Percentiles rank a stretch among this genome's conserved stretches.
Evolutionary conservation across 2,113 vertebrate species (phyloP).

Genomic region (Pluvialis apricaria): DNA sequence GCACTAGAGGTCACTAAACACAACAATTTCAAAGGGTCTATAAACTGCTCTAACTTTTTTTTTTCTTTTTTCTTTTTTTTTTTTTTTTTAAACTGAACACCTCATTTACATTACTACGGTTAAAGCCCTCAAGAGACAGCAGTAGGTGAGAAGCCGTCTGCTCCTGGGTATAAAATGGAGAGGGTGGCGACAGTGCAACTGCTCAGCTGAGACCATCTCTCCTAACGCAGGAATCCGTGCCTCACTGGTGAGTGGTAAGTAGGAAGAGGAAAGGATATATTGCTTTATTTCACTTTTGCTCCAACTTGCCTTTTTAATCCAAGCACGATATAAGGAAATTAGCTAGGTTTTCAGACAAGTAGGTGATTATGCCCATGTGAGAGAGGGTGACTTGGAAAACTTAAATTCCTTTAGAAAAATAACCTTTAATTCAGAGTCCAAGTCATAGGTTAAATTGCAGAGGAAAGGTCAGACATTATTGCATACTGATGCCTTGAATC

Average conservation of each 20-base stretch:
- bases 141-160: neutral
- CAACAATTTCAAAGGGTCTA: neutral
- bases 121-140: neutral
- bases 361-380: neutral
- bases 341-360: neutral
- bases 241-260: neutral
- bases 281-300: neutral
- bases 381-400: neutral
- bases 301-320: neutral
- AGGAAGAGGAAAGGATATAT: neutral
- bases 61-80: neutral
- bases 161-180: neutral
- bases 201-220: neutral
- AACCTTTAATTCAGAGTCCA: neutral
- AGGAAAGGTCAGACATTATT: neutral
- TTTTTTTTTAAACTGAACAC: neutral
- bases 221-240: neutral
- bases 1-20: conserved; percentile 29
- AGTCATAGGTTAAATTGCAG: neutral
- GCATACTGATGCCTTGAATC: neutral
- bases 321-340: neutral
- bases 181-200: neutral
- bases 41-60: neutral
- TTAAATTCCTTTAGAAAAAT: neutral
- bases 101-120: neutral